Evolutionary conservation across 1,140 invertebrate species (phyloP).

Genomic region (Neelides sp.): DNA sequence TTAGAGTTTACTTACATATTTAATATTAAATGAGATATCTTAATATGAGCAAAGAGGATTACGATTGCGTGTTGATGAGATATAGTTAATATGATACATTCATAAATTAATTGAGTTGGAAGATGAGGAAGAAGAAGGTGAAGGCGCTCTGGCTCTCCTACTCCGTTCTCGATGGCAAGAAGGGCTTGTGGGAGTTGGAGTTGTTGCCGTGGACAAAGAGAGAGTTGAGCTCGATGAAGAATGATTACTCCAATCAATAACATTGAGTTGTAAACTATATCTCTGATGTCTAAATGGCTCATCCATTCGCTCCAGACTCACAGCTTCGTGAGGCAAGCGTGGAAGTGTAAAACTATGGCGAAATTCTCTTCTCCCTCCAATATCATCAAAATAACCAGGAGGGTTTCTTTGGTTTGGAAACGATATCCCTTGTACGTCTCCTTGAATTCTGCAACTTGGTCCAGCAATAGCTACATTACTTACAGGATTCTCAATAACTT

Average conservation of each 20-base stretch:
- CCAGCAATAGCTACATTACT: no score
- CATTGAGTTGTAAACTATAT: conserved; percentile 25
- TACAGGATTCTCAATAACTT: no score
- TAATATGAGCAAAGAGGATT: neutral
- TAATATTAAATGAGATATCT: neutral
- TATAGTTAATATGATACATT: conserved; percentile 1
- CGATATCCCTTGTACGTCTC: no score
- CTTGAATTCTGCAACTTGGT: no score
- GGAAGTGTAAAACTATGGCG: conserved; percentile 27
- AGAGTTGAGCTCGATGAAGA: conserved; percentile 28
- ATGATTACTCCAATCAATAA: conserved; percentile 21
- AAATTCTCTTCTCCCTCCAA: no score
- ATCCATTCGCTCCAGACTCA: neutral
- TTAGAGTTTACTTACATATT: neutral
- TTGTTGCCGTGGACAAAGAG: conserved; percentile 21
- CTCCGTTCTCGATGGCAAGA: no score
- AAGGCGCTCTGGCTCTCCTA: no score
- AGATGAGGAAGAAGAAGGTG: conserved; percentile 14
- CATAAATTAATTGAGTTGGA: no score
- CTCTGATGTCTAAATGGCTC: conserved; percentile 11
- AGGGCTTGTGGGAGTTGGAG: conserved; percentile 6
- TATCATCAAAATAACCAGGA: no score
- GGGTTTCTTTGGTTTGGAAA: no score
- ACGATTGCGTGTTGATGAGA: neutral
- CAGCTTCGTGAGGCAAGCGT: conserved; percentile 6